These are phyloP conservation scores for Clarias macrocephalus DNA, from an alignment of 2,113 vertebrate genomes.

Conservation along the genomic window DNA sequence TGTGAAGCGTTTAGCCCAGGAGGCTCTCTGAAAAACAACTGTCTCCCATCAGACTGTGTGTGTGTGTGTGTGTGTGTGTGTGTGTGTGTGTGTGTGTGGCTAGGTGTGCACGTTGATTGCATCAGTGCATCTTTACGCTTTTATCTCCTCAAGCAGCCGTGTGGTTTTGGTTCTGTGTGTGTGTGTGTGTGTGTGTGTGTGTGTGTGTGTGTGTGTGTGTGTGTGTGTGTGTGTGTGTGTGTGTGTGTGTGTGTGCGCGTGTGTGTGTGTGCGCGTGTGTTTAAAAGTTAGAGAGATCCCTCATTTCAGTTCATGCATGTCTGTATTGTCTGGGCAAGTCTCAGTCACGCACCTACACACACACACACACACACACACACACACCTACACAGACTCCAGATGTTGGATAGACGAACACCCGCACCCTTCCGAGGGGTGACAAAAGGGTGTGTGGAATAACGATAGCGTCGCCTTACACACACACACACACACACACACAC, in stretches of 20 bases:
- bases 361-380: not conserved
- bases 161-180: constrained; percentile 8
- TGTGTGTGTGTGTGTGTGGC: constrained; percentile 64
- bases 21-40: constrained; percentile 67
- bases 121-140: constrained; percentile 29
- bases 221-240: too few species aligned
- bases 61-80: constrained; percentile 26
- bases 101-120: constrained; percentile 31
- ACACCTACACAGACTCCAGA: too few species aligned
- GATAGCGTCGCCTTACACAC: too few species aligned
- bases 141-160: not conserved
- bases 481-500: too few species aligned
- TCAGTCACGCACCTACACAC: not conserved
- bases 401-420: too few species aligned
- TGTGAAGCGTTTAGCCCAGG: constrained; percentile 78
- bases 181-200: not conserved
- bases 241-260: not conserved
- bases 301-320: not conserved
- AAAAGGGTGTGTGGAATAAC: too few species aligned
- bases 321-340: not conserved
- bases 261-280: not conserved
- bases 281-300: not conserved
- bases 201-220: too few species aligned
- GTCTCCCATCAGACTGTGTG: constrained; percentile 18
- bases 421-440: too few species aligned